phyloP scores from a whole-genome alignment of 2,888 invertebrate species.

The Odontothrips loti region DNA sequence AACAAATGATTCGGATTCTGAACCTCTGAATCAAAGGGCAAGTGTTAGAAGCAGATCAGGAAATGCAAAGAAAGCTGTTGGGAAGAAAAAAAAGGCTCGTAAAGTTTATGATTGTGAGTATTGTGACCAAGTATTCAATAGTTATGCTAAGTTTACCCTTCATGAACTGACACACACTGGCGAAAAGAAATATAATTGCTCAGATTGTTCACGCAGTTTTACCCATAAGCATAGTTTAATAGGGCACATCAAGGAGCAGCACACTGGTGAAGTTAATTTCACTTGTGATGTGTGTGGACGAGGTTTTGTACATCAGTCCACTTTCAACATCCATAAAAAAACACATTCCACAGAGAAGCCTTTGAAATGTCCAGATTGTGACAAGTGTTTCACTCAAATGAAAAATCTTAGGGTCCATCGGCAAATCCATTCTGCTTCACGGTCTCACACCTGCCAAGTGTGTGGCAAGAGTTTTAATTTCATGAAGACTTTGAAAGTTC shows the following conservation, averaged over 20 bases:
- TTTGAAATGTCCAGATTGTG: constrained; percentile 38
- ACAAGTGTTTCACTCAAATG: constrained; percentile 8
- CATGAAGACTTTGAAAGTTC: background rate
- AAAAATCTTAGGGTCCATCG: constrained; percentile 12
- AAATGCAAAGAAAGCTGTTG: background rate
- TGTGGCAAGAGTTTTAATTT: constrained; percentile 15
- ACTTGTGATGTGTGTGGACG: constrained; percentile 38
- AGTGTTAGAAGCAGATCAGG: background rate
- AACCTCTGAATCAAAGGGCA: background rate
- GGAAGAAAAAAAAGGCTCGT: background rate
- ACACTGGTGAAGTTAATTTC: constrained; percentile 6
- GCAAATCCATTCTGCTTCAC: background rate
- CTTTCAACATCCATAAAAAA: constrained; percentile 39
- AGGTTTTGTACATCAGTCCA: constrained; percentile 38
- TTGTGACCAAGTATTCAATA: background rate
- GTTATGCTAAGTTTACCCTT: background rate
- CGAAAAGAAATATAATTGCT: constrained; percentile 12
- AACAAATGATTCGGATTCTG: background rate
- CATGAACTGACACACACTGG: constrained; percentile 14
- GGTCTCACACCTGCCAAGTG: background rate
- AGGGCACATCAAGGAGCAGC: constrained; percentile 2
- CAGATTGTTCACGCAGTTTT: constrained; percentile 11
- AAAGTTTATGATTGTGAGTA: constrained; percentile 3
- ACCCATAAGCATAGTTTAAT: constrained; percentile 14
- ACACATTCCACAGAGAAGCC: constrained; percentile 38